Conservation (phyloP, 2,113 vertebrate genomes). For the Syngnathus typhle region DNA sequence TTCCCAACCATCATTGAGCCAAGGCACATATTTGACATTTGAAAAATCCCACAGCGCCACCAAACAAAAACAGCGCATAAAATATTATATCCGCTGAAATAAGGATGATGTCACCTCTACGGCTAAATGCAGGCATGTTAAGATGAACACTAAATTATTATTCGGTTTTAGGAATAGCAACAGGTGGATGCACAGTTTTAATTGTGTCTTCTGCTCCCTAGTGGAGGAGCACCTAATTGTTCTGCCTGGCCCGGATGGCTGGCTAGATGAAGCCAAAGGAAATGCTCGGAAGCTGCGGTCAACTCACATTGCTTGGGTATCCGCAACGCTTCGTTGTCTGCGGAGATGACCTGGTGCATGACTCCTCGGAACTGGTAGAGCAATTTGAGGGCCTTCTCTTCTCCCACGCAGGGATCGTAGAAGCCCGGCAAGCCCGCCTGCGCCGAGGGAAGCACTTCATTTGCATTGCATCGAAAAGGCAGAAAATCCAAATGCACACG, state of each 20-base stretch:
- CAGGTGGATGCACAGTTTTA: background rate
- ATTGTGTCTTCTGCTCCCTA: background rate
- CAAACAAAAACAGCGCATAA: background rate
- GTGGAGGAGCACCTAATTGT: background rate
- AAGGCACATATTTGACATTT: background rate
- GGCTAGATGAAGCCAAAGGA: too few relatives aligned
- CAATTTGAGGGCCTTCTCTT: slow-evolving; percentile 92
- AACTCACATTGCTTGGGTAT: slow-evolving; percentile 98
- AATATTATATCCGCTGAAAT: background rate
- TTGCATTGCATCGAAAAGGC: background rate
- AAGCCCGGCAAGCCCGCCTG: slow-evolving; percentile 92
- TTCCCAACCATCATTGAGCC: background rate
- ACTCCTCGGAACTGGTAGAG: slow-evolving; percentile 95
- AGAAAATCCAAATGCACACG: background rate
- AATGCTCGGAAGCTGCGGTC: slow-evolving; percentile 1
- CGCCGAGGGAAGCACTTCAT: slow-evolving; percentile 12
- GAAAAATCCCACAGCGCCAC: background rate
- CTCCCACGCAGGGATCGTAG: slow-evolving; percentile 91
- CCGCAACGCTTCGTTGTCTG: slow-evolving; percentile 83
- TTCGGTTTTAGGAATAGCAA: background rate
- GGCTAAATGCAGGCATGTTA: too few relatives aligned
- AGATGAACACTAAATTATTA: background rate
- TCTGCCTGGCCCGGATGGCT: too few relatives aligned
- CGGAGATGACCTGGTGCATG: slow-evolving; percentile 89
- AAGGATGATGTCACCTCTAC: background rate